These are phyloP conservation scores for Trichonephila clavata DNA, from an alignment of 1,140 invertebrate species.

Conservation along the genomic window DNA sequence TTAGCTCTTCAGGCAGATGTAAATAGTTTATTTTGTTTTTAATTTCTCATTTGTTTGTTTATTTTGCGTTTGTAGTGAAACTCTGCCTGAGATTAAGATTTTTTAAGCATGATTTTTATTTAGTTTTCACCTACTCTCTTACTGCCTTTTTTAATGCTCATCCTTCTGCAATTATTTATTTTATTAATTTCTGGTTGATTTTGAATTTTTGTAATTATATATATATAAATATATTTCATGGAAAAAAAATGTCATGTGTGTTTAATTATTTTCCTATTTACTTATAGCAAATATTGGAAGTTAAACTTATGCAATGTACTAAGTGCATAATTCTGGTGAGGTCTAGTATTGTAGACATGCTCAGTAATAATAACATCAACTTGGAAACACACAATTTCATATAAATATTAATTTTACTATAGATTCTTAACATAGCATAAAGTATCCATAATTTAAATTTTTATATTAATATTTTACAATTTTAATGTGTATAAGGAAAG, in stretches of 20 bases:
- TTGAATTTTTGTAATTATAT: neutral
- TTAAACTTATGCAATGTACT: no score
- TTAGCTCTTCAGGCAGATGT: constrained; percentile 75
- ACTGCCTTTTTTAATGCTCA: neutral
- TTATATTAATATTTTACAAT: no score
- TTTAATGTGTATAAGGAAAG: no score
- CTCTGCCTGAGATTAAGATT: constrained; percentile 39
- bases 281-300: neutral
- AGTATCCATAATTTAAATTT: no score
- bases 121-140: neutral
- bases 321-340: no score
- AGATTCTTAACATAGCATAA: no score
- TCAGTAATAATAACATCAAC: no score
- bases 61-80: constrained; percentile 26
- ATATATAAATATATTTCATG: neutral
- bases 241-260: neutral
- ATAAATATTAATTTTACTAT: no score
- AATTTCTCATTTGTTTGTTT: constrained; percentile 46
- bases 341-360: no score
- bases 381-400: no score
- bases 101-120: constrained; percentile 15
- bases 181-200: neutral
- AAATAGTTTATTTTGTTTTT: constrained; percentile 74
- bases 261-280: neutral
- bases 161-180: neutral